Base-by-base conservation (phyloP, 2,797 vertebrate genomes). In the Lithobates sylvaticus region DNA sequence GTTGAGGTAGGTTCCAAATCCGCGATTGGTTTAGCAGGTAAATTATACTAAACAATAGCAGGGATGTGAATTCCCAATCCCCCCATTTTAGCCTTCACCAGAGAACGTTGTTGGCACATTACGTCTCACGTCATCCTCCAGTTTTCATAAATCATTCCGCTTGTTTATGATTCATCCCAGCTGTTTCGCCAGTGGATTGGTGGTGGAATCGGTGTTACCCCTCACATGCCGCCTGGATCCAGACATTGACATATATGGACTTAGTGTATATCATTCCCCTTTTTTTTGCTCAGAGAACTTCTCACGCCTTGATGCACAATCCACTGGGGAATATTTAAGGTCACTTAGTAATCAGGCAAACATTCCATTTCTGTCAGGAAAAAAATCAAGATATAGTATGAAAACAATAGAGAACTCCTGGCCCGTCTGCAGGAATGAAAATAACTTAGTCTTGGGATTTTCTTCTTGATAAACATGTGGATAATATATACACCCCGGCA, bases 271-370 rank as follows among this genome's bases (percentile, higher is more conserved):
- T 72, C 10, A 12, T 47, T 47, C 44, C 44, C 2, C 10, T 10
- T 36, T 2, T n/a, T 44, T 39, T 67, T 78, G 3, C 34, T 12
- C 76, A 29, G 32, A 34, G 21, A 23, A 2, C 1, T 76, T 69
- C 65, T 34, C 44, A 73, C 54, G 61, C 44, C 76, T 47, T 18
- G 77, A 67, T 54, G 73, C 42, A 44, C 36, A 77, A 86, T 42
- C 69, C 42, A 68, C n/a, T 7, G 21, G n/a, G 36, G 42, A 71
- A 58, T 39, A 54, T 26, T 72, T 70, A 65, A 81, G 61, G 78
- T 81, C 72, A 47, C 71, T 76, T 68, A 32, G n/a, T 83, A 71
- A 77, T 85, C 71, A n/a, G n/a, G 47, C 32, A 76, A 83, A 86
- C 73, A 81, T 81, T 69, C 64, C 47, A 23, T 10, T 27, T 81